These are phyloP conservation scores for Tetramorium alpestre DNA, from an alignment of 1,140 invertebrate species.

Conservation along the genomic window DNA sequence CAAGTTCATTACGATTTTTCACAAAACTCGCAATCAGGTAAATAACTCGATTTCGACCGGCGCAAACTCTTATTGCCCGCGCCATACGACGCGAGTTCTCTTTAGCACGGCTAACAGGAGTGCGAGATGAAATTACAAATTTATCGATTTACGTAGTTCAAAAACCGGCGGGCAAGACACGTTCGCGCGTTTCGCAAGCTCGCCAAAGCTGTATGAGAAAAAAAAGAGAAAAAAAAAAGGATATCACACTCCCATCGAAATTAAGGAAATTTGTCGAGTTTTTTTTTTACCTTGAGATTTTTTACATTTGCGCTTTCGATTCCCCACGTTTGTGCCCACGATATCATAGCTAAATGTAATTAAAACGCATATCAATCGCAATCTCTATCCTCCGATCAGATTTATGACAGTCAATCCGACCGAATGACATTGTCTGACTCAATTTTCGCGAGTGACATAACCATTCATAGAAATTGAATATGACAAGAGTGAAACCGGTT, in stretches of 20 bases:
- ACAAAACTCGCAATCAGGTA: constrained; percentile 62
- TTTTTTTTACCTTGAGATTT: background rate
- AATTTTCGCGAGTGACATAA: constrained; percentile 39
- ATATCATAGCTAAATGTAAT: background rate
- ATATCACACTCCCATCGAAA: background rate
- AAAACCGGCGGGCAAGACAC: constrained; percentile 23
- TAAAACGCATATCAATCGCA: constrained; percentile 5
- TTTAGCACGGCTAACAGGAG: constrained; percentile 46
- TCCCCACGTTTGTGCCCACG: background rate
- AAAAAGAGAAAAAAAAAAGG: background rate
- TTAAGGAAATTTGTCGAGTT: constrained; percentile 26
- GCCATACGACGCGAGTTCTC: constrained; percentile 54
- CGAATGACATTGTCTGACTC: background rate
- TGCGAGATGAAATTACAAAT: constrained; percentile 54
- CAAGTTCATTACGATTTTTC: constrained; percentile 61
- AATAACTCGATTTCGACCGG: constrained; percentile 56
- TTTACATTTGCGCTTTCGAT: background rate
- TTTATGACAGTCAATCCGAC: constrained; percentile 26
- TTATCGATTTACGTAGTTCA: constrained; percentile 58
- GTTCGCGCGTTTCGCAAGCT: constrained; percentile 30
- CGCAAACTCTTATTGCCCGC: constrained; percentile 54
- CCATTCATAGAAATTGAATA: constrained; percentile 37
- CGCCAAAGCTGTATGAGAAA: background rate
- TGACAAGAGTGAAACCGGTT: constrained; percentile 12
- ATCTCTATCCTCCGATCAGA: constrained; percentile 17